Evolutionary conservation across 2,888 invertebrate genomes (phyloP).

Genomic region (Amphiduros pacificus): DNA sequence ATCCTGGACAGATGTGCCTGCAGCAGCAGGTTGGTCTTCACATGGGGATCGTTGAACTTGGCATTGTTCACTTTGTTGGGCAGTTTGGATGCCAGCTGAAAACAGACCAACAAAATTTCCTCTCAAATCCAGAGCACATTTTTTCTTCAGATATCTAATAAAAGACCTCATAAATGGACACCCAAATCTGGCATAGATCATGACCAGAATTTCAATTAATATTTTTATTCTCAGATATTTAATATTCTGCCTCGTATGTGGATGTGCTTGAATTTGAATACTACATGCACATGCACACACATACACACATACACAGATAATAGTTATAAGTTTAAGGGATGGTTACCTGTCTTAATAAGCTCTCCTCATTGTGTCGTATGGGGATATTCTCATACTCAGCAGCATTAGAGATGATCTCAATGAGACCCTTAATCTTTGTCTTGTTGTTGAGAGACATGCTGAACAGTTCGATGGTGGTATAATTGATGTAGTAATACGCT

Average conservation of each 20-base stretch:
- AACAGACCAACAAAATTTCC: constrained; percentile 2
- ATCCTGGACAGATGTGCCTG: constrained; percentile 95
- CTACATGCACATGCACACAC: no score
- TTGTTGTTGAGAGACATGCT: constrained; percentile 94
- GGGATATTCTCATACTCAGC: constrained; percentile 94
- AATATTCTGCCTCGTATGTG: no score
- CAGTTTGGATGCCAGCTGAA: constrained; percentile 61
- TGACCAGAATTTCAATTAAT: no score
- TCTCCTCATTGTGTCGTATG: constrained; percentile 93
- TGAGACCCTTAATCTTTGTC: constrained; percentile 93
- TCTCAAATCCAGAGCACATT: no score
- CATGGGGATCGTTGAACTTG: constrained; percentile 93
- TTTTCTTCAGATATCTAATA: no score
- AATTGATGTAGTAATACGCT: constrained; percentile 99
- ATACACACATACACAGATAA: no score
- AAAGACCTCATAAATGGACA: no score
- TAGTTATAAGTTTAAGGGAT: background rate
- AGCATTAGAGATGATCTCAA: constrained; percentile 97
- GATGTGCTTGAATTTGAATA: no score
- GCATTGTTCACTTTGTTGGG: constrained; percentile 71
- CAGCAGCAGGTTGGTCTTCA: constrained; percentile 88
- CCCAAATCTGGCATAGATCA: no score
- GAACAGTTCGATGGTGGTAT: constrained; percentile 98
- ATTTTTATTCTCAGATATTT: no score
- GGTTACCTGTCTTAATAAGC: constrained; percentile 68